phyloP scores from a whole-genome alignment of 2,888 invertebrate genomes.

The Mayetiola destructor region DNA sequence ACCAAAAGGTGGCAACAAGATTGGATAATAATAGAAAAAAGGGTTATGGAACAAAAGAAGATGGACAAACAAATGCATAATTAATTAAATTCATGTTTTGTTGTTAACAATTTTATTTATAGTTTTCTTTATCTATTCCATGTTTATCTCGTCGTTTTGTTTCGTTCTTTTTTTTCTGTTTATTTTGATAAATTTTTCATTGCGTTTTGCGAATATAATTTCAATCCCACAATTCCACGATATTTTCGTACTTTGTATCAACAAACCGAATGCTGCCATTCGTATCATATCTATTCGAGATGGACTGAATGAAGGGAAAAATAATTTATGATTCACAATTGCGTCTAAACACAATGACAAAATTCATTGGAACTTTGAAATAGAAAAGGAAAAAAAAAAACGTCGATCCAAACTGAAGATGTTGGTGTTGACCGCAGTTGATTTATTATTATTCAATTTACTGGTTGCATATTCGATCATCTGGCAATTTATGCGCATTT shows the following conservation, averaged over 20 bases:
- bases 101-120: conserved; percentile 12
- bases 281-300: background rate
- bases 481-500: conserved; percentile 7
- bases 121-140: conserved; percentile 7
- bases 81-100: conserved; percentile 12
- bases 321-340: background rate
- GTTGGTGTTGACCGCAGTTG: background rate
- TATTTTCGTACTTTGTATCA: background rate
- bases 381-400: no score
- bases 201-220: background rate
- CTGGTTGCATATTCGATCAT: background rate
- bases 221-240: no score
- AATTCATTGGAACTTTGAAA: no score
- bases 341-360: background rate
- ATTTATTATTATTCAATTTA: background rate
- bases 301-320: background rate
- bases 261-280: background rate
- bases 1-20: no score
- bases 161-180: background rate
- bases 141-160: background rate
- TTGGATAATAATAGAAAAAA: no score
- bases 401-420: background rate
- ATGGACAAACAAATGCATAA: conserved; percentile 8
- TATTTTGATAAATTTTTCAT: background rate
- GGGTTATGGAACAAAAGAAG: no score